Percentiles rank a stretch among this genome's conserved stretches.
Evolutionary conservation across 2,888 invertebrate genomes (phyloP).

Genomic region (Cloeon dipterum): DNA sequence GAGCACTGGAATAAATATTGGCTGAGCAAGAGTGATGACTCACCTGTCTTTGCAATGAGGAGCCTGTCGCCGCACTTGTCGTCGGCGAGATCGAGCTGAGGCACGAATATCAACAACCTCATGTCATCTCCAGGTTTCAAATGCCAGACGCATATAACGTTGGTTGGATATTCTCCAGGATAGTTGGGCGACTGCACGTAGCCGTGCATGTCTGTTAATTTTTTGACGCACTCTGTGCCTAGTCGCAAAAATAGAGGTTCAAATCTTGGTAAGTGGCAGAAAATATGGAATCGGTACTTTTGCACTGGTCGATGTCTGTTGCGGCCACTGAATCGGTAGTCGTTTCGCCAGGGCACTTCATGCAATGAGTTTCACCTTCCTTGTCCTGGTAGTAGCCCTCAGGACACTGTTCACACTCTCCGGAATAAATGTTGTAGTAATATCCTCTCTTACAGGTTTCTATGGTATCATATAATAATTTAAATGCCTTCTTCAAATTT

Average conservation of each 20-base stretch:
- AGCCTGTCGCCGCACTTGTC: slow-evolving; percentile 19
- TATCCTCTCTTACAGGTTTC: slow-evolving; percentile 14
- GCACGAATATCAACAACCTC: slow-evolving; percentile 19
- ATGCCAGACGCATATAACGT: slow-evolving; percentile 19
- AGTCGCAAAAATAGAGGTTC: background rate
- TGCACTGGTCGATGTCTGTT: slow-evolving; percentile 15
- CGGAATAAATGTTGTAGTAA: slow-evolving; percentile 13
- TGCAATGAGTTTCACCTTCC: slow-evolving; percentile 16
- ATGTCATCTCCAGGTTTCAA: slow-evolving; percentile 17
- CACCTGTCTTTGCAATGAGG: slow-evolving; percentile 19
- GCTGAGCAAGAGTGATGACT: slow-evolving; percentile 6
- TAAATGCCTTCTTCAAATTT: too few relatives aligned
- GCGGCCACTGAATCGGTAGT: slow-evolving; percentile 16
- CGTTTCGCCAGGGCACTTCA: slow-evolving; percentile 17
- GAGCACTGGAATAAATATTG: background rate
- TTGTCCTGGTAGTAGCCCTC: slow-evolving; percentile 16
- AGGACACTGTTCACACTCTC: slow-evolving; percentile 15
- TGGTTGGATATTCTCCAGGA: slow-evolving; percentile 19
- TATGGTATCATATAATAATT: too few relatives aligned
- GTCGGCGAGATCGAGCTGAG: slow-evolving; percentile 15
- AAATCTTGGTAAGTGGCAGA: background rate
- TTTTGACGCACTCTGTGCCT: slow-evolving; percentile 10
- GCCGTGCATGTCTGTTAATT: slow-evolving; percentile 12
- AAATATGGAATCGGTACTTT: slow-evolving; percentile 13
- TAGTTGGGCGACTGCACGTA: slow-evolving; percentile 21